These are phyloP conservation scores for Melanerpes aurifrons DNA, from an alignment of 2,113 vertebrate genomes.

Conservation along the genomic window DNA sequence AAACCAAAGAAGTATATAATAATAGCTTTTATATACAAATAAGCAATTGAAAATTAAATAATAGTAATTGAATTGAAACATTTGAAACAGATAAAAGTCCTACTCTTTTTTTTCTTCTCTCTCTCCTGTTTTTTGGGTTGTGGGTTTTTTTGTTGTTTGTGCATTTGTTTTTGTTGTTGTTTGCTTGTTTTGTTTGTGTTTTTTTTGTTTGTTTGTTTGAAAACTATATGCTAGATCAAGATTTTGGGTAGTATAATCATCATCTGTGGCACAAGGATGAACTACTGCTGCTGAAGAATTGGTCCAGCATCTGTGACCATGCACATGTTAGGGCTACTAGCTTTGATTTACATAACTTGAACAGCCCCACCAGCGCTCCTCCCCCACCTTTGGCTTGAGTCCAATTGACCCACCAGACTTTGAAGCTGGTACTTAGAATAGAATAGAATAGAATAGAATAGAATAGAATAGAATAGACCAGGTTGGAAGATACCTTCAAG, in stretches of 20 bases:
- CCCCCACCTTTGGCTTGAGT: background rate
- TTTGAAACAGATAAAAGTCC: background rate
- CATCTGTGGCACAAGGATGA: fast-evolving
- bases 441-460: too few species aligned
- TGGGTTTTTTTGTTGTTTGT: too few species aligned
- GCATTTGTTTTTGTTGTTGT: too few species aligned
- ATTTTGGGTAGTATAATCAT: background rate
- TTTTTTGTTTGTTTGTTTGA: too few species aligned
- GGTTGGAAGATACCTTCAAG: too few species aligned
- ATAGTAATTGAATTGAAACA: background rate
- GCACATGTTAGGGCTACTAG: background rate
- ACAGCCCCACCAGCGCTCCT: background rate
- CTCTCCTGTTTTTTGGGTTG: too few species aligned
- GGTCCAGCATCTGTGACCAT: background rate
- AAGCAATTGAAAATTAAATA: background rate
- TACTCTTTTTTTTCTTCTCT: fast-evolving
- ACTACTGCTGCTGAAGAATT: background rate
- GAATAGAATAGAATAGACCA: too few species aligned
- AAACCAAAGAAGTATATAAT: background rate
- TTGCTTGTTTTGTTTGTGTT: too few species aligned
- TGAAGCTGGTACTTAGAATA: background rate
- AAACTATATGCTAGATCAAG: background rate
- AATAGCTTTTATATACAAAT: background rate
- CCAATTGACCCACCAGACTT: background rate
- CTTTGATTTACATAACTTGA: background rate